Base-by-base conservation (phyloP, 37 sponge, comb jelly and placozoan genomes). In the Cladorhizidae sp. region DNA sequence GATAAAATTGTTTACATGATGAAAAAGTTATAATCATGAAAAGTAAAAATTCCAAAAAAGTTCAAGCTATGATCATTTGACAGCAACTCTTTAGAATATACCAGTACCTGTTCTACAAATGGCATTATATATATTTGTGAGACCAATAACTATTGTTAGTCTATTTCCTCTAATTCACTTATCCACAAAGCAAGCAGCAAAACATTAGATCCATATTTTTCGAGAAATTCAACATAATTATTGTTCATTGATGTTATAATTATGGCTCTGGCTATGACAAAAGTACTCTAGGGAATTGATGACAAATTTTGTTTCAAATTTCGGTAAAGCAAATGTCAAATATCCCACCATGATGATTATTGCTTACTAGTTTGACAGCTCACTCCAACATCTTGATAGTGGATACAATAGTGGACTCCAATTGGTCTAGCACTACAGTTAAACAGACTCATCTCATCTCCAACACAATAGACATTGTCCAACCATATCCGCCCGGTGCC, bases 361-460 rank as follows among this genome's bases (percentile, higher is more conserved):
- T 32, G 18, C 3, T 15, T 35, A 11, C 67, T 32, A 42, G 45
- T n/a, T 64, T 3, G 29, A 50, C 92, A 92, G 25, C 33, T n/a
- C 25, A 92, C 85, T 71, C 72, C 72, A 45, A 49, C 72, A 41
- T 71, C 72, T 71, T 71, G 49, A 42, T 45, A 31, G n/a, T n/a
- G n/a, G n/a, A n/a, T n/a, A 71, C 29, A 61, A 61, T 3, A 23
- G 29, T 3, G 12, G 29, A 7, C 5, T 17, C 25, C 3, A 61
- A 65, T 65, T 31, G 67, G 22, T n/a, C 20, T 28, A 26, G 62
- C 62, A n/a, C 26, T 61, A 61, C 62, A 61, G 62, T 61, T 61
- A 23, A 61, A 26, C 62, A 71, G 72, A 2, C 33, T 37, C 41
- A 22, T 11, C 28, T 71, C 72, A 41, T 11, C 41, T 23, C 72